Evolutionary conservation across 23 tunicate species (phyloP), one percentile per base, ranked within the genome.

Genomic region (Aplidium turbinatum): DNA sequence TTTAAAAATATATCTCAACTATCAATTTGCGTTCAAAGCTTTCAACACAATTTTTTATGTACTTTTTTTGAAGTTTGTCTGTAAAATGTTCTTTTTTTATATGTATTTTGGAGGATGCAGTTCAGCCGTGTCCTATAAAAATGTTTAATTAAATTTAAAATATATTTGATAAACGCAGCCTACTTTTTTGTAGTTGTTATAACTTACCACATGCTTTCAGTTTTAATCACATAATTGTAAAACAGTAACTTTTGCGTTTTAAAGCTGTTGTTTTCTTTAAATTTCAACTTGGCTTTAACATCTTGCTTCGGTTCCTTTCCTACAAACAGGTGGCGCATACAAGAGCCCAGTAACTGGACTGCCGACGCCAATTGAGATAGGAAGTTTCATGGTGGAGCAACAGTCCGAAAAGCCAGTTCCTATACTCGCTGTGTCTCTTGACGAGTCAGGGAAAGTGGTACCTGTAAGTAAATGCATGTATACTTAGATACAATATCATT

Each of bases 301-400:
- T n/a, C n/a, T n/a, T n/a, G n/a, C n/a, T n/a, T n/a, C n/a, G n/a
- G n/a, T n/a, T n/a, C n/a, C n/a, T n/a, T n/a, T n/a, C n/a, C n/a
- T n/a, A 42, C 20, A 13, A 3, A 22, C 70, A 91, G 99, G 99
- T 67, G 99, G 95, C 5, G 22, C 82, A 3, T 78, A 64, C 90
- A 82, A 27, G 19, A 81, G 85, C 57, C 90, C 94, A 7, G 62
- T 94, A 47, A 94, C 99, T 21, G 53, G 54, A 6, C 74, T 94
- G 34, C 94, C 89, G 24, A 87, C 95, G 7, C 78, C 99, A 22
- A 94, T 94, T 11, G 99, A 94, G 57, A 63, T 94, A 38, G 86
- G 99, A 58, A 58, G 73, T 25, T 62, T 87, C 24, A 94, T 82
- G 94, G 26, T 78, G 54, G 86, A 87, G 35, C 33, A 82, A 0